Evolutionary conservation across 2,797 vertebrate genomes (phyloP), one percentile per base, ranked within the genome.

Genomic region (Iguana delicatissima): DNA sequence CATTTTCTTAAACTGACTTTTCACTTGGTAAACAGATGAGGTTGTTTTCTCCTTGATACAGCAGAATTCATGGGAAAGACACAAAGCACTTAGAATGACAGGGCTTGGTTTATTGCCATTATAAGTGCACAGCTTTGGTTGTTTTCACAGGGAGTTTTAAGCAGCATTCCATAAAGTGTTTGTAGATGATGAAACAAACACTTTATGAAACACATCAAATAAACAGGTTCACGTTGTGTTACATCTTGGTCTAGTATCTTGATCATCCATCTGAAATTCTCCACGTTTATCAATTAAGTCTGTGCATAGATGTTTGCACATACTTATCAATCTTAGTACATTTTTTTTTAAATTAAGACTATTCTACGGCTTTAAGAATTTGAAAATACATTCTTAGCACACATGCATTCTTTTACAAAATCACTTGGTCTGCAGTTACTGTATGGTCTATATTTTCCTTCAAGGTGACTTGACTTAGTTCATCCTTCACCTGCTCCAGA

Each of bases 201-300:
- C 1, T 4, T 85, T 83, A 92, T 1, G 24, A 91, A 94, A 91
- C 6, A 88, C 86, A 85, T 81, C 26, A 69, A 69, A 69, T 46
- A 50, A 89, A 91, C 83, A 87, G 59, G 35, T 67, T 67, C 7
- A 5, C 5, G 32, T 82, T 81, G 76, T 84, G 42, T 18, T 83
- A 16, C 32, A 84, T 86, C 73, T 35, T 26, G 80, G 64, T 69
- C 64, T 29, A 91, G 86, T 22, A 74, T 26, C 86, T 50, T 80
- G 38, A 89, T 92, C 91, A 86, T 82, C 57, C 38, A 93, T 90
- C 89, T 90, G 0, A 82, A 91, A 84, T 9, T 88, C 91, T 87
- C 90, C 93, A 95, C 95, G 96, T 97, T 96, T 92, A 96, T 93
- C 67, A 38, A 94, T 97, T 94, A 97, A 85, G 86, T 46, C 38